Percentiles rank a stretch among this genome's conserved stretches.
These are phyloP conservation scores for Cirrhinus molitorella DNA, from an alignment of 2,797 vertebrate genomes.

Conservation along the genomic window DNA sequence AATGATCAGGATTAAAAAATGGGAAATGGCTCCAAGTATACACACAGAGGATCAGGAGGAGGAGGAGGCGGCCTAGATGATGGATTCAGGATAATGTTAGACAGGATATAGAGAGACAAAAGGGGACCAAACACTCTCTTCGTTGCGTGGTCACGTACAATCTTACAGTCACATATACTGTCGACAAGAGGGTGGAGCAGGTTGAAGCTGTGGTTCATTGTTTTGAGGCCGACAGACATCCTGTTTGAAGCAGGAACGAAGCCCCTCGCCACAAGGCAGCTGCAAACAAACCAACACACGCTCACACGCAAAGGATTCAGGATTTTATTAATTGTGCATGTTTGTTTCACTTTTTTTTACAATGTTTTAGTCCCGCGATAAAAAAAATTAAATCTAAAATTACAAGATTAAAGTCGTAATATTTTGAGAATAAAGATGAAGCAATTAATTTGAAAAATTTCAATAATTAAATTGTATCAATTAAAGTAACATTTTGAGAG, in stretches of 20 bases:
- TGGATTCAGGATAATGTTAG: constrained; percentile 42
- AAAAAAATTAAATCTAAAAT: no score
- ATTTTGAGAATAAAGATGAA: no score
- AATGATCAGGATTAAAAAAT: constrained; percentile 28
- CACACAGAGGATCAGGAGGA: constrained; percentile 15
- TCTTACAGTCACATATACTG: constrained; percentile 34
- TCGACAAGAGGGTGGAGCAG: constrained; percentile 72
- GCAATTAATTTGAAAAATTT: no score
- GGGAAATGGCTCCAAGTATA: constrained; percentile 27
- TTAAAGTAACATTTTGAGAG: no score
- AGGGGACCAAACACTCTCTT: constrained; percentile 47
- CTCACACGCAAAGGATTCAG: background rate
- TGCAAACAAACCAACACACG: constrained; percentile 57
- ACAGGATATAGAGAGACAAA: constrained; percentile 46
- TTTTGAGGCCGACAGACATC: constrained; percentile 81
- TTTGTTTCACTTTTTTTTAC: background rate
- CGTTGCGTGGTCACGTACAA: constrained; percentile 10
- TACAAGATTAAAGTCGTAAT: no score
- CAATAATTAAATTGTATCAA: no score
- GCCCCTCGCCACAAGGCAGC: constrained; percentile 73
- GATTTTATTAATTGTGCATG: background rate
- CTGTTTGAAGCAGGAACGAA: constrained; percentile 75
- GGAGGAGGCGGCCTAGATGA: constrained; percentile 36
- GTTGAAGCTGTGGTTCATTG: constrained; percentile 80
- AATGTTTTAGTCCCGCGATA: no score